Percentiles rank a stretch among this genome's conserved stretches.
Conservation (phyloP, 1,140 invertebrate species). For the Hypothenemus hampei region DNA sequence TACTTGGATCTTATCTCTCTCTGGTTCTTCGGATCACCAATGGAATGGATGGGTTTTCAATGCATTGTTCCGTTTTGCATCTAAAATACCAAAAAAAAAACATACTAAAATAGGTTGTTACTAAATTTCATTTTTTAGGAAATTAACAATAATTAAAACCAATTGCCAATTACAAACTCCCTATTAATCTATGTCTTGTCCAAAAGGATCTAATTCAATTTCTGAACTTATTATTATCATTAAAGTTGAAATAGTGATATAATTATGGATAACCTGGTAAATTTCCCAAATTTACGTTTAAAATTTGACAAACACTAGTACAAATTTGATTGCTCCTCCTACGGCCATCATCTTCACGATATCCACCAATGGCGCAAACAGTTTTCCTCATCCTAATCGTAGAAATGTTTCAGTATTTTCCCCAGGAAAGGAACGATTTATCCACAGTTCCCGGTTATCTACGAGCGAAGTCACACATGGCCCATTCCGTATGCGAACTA, state of each 20-base stretch:
- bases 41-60: too few species aligned
- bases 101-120: too few species aligned
- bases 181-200: too few species aligned
- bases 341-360: too few species aligned
- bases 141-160: too few species aligned
- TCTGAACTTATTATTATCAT: neutral
- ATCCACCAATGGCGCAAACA: neutral
- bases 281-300: neutral
- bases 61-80: too few species aligned
- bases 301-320: neutral
- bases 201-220: too few species aligned
- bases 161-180: too few species aligned
- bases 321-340: neutral
- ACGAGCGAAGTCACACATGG: conserved; percentile 37
- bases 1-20: too few species aligned
- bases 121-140: too few species aligned
- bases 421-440: conserved; percentile 19
- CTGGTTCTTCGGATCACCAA: too few species aligned
- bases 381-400: neutral
- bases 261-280: neutral
- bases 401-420: conserved; percentile 14
- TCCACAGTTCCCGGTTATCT: conserved; percentile 12
- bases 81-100: too few species aligned
- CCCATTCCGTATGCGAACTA: conserved; percentile 29
- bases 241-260: neutral